Conservation (phyloP, 2,797 vertebrate genomes). For the Anguilla anguilla region DNA sequence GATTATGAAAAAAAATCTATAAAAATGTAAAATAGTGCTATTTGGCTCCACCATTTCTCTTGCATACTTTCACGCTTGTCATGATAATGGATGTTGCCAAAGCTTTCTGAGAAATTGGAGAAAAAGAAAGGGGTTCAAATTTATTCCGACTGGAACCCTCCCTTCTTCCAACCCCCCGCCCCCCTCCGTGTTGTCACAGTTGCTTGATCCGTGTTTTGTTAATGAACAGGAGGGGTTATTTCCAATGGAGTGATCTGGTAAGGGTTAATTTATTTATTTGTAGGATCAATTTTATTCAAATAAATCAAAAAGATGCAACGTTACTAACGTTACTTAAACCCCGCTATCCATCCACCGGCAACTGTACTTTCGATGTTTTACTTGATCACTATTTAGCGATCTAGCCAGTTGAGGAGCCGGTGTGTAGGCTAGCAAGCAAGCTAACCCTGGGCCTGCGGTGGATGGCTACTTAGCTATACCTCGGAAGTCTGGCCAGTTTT, state of each 20-base stretch:
- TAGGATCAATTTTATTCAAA: background rate
- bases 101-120: conserved; percentile 38
- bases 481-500: background rate
- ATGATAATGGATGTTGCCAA: background rate
- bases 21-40: background rate
- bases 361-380: background rate
- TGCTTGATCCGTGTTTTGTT: conserved; percentile 66
- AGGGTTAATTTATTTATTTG: conserved; percentile 45
- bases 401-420: conserved; percentile 24
- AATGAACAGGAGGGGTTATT: conserved; percentile 53
- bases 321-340: background rate
- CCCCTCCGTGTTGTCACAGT: conserved; percentile 32
- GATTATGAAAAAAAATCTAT: background rate
- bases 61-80: background rate
- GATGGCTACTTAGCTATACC: background rate
- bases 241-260: conserved; percentile 68
- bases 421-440: conserved; percentile 12
- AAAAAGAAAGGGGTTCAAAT: conserved; percentile 25
- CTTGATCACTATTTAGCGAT: conserved; percentile 38
- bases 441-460: conserved; percentile 24
- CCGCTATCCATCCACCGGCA: too few relatives aligned
- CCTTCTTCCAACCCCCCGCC: conserved; percentile 17
- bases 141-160: conserved; percentile 30
- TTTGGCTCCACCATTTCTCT: conserved; percentile 2
- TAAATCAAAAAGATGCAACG: background rate